Conservation (phyloP, 2,888 invertebrate species). For the Ophion obscuratus region DNA sequence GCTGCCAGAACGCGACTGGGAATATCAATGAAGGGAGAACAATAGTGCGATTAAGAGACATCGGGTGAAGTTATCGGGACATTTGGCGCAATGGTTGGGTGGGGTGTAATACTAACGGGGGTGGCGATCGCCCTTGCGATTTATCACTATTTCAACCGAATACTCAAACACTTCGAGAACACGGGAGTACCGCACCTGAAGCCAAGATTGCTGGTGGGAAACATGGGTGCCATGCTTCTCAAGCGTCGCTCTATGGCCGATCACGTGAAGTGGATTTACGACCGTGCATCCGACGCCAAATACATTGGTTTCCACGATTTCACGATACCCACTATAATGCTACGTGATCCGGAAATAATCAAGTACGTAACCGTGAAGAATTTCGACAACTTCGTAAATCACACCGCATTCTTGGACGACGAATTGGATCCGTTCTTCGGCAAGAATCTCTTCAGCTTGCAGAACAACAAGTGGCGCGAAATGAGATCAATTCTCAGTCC, state of each 20-base stretch:
- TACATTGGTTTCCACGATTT: conserved; percentile 25
- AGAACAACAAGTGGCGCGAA: conserved; percentile 75
- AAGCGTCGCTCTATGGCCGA: conserved; percentile 59
- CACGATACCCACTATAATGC: not conserved
- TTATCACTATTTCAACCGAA: conserved; percentile 53
- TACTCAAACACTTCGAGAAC: conserved; percentile 46
- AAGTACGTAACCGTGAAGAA: conserved; percentile 23
- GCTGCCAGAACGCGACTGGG: not conserved
- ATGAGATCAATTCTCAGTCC: conserved; percentile 78
- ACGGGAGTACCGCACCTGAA: conserved; percentile 64
- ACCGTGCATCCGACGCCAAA: conserved; percentile 43
- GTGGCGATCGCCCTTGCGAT: conserved; percentile 41
- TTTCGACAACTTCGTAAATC: conserved; percentile 71
- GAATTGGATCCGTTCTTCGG: conserved; percentile 75
- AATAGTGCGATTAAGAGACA: not conserved
- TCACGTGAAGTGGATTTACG: conserved; percentile 63
- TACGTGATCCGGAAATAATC: conserved; percentile 8
- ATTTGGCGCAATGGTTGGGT: conserved; percentile 19
- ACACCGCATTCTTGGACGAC: conserved; percentile 64
- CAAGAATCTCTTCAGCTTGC: conserved; percentile 74
- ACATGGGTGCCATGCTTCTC: conserved; percentile 64
- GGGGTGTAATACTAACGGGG: conserved; percentile 17
- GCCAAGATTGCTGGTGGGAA: conserved; percentile 71
- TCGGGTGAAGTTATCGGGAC: not conserved
- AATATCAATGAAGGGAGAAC: not conserved